Evolutionary conservation across 2,113 vertebrate species (phyloP).

Genomic region (Nerophis ophidion): DNA sequence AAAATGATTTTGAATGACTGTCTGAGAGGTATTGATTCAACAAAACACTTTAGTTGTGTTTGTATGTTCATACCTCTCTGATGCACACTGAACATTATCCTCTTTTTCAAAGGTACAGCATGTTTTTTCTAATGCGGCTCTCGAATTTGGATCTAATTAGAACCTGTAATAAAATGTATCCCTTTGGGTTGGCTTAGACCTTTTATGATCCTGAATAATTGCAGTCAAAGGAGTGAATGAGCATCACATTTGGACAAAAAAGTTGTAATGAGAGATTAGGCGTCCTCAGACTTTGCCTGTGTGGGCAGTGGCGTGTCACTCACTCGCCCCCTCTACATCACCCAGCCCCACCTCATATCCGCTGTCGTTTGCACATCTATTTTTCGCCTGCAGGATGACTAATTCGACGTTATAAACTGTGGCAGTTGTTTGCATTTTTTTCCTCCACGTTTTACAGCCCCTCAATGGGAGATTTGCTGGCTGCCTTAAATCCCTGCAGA

Average conservation of each 20-base stretch:
- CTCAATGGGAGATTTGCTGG: constrained; percentile 32
- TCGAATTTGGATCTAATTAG: too few relatives aligned
- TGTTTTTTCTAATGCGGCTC: too few relatives aligned
- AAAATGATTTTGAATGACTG: too few relatives aligned
- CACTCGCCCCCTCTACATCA: constrained; percentile 27
- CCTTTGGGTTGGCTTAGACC: too few relatives aligned
- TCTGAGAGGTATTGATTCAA: too few relatives aligned
- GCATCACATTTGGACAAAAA: not conserved
- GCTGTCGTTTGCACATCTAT: constrained; percentile 28
- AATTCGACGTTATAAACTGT: constrained; percentile 29
- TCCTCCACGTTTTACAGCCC: constrained; percentile 7
- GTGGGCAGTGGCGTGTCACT: not conserved
- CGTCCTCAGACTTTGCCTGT: constrained; percentile 6
- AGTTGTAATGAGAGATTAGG: constrained; percentile 3
- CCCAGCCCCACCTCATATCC: constrained; percentile 11
- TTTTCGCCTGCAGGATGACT: constrained; percentile 24
- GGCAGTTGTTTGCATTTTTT: constrained; percentile 11
- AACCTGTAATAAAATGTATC: too few relatives aligned
- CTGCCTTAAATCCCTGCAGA: constrained; percentile 43
- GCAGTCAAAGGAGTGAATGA: too few relatives aligned
- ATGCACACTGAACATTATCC: too few relatives aligned
- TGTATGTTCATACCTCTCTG: too few relatives aligned
- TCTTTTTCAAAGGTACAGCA: too few relatives aligned
- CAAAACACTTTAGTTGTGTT: too few relatives aligned
- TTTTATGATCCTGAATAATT: too few relatives aligned